A percentile compares a stretch with the other conserved stretches of the same genome.
Conservation (phyloP, 2,113 vertebrate genomes). For the Misgurnus mizolepis region DNA sequence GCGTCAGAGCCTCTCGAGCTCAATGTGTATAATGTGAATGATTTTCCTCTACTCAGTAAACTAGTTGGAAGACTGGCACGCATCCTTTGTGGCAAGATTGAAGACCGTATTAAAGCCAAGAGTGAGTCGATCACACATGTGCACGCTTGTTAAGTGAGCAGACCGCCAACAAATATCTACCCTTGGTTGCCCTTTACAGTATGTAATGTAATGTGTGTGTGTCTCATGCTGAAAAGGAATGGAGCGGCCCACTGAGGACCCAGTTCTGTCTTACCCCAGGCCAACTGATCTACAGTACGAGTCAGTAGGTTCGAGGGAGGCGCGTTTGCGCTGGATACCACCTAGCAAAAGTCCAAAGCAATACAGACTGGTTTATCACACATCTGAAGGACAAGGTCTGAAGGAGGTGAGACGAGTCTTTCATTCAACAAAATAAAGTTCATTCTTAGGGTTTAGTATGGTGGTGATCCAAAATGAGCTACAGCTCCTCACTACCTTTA, state of each 20-base stretch:
- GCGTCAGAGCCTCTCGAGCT: constrained; percentile 86
- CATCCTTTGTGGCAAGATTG: constrained; percentile 84
- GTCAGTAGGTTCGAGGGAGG: constrained; percentile 81
- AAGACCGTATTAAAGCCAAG: constrained; percentile 73
- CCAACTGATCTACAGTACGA: constrained; percentile 82
- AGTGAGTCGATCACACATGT: constrained; percentile 59
- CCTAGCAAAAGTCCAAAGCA: constrained; percentile 69
- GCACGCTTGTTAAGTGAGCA: not conserved
- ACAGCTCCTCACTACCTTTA: too few species aligned
- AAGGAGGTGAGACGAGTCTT: constrained; percentile 78
- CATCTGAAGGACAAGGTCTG: constrained; percentile 78
- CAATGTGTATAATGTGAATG: constrained; percentile 86
- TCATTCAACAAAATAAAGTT: too few species aligned
- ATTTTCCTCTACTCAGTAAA: constrained; percentile 86
- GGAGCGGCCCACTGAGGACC: constrained; percentile 68
- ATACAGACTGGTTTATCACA: constrained; percentile 84
- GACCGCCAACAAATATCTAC: not conserved
- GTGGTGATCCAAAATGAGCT: too few species aligned
- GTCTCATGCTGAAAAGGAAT: constrained; percentile 58
- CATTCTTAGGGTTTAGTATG: too few species aligned
- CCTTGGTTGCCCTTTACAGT: too few species aligned
- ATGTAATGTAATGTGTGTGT: not conserved
- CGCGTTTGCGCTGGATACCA: constrained; percentile 84
- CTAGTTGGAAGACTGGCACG: constrained; percentile 81
- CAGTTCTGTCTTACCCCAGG: constrained; percentile 68